A percentile compares a stretch with the other conserved stretches of the same genome.
These are phyloP conservation scores for Enteromius viviparus DNA, from an alignment of 2,797 vertebrate species.

Conservation along the genomic window DNA sequence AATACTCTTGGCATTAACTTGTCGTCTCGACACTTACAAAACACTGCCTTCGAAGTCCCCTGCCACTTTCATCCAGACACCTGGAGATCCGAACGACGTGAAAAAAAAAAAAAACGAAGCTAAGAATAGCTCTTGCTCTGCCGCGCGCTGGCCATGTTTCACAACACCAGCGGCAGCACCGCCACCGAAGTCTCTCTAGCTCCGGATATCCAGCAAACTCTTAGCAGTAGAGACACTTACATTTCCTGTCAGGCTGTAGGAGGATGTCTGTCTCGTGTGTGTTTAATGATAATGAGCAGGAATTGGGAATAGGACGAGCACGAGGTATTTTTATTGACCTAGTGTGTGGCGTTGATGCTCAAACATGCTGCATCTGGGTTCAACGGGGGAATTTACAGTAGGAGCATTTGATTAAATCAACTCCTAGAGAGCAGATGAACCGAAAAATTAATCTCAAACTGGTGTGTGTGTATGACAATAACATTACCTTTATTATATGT, in stretches of 20 bases:
- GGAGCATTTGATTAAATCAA: constrained; percentile 30
- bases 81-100: constrained; percentile 15
- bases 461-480: background rate
- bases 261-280: constrained; percentile 21
- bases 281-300: constrained; percentile 44
- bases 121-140: constrained; percentile 10
- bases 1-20: background rate
- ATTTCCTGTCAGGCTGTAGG: constrained; percentile 25
- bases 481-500: too few species aligned
- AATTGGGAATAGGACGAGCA: constrained; percentile 22
- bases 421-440: background rate
- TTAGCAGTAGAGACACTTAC: constrained; percentile 2
- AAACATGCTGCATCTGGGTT: constrained; percentile 29
- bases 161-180: constrained; percentile 12
- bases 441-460: background rate
- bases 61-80: constrained; percentile 51
- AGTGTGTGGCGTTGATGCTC: constrained; percentile 35
- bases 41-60: constrained; percentile 8
- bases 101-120: constrained; percentile 24
- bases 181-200: constrained; percentile 2
- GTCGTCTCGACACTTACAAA: constrained; percentile 51
- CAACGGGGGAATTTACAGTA: background rate
- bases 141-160: constrained; percentile 25
- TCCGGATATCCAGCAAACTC: constrained; percentile 42
- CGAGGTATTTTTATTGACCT: constrained; percentile 53